These are phyloP conservation scores for Poeciliopsis gracilis DNA, from an alignment of 2,797 vertebrate species.

Conservation along the genomic window DNA sequence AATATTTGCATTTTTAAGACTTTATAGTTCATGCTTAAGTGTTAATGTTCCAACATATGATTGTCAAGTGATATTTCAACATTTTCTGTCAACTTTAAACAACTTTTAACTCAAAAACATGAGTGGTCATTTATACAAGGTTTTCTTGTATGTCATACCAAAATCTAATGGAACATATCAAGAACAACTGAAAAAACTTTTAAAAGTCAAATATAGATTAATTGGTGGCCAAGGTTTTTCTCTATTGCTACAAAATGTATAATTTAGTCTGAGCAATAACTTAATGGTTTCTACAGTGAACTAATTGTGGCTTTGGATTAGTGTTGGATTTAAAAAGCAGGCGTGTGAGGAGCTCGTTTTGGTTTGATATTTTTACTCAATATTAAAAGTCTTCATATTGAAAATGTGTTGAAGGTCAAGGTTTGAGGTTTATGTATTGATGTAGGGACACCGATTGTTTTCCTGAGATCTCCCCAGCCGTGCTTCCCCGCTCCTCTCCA, in stretches of 20 bases:
- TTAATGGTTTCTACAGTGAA: background rate
- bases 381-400: background rate
- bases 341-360: background rate
- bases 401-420: background rate
- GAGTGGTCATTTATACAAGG: no score
- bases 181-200: background rate
- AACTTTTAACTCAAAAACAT: no score
- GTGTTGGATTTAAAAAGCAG: background rate
- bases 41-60: no score
- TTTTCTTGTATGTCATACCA: background rate
- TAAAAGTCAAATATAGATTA: background rate
- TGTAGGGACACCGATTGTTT: constrained; percentile 7
- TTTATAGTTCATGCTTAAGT: no score
- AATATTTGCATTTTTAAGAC: no score
- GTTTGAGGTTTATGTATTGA: constrained; percentile 18
- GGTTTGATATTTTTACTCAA: background rate
- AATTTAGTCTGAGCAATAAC: background rate
- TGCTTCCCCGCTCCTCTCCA: constrained; percentile 4
- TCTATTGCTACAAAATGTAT: background rate
- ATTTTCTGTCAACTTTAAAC: no score
- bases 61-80: no score
- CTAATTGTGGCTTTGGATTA: background rate
- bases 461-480: constrained; percentile 13
- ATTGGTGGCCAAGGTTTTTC: background rate
- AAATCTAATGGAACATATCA: background rate